phyloP scores from a whole-genome alignment of 1,140 invertebrate genomes.

The Drosophila sulfurigaster region DNA sequence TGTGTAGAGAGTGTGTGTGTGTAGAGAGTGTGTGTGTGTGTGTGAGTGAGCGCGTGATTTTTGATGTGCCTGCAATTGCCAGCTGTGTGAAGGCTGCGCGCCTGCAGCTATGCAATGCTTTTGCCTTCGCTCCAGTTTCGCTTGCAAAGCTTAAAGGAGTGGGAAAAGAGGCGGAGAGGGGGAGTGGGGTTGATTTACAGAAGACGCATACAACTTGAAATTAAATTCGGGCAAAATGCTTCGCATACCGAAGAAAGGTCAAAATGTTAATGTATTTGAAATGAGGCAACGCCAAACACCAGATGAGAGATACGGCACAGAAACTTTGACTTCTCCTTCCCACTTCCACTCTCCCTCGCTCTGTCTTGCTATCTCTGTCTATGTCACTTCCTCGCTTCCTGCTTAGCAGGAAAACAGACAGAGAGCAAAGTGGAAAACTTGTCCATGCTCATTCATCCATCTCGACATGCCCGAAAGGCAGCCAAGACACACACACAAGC shows the following conservation, averaged over 20 bases:
- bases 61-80: conserved; percentile 28
- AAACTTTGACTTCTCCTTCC: conserved; percentile 56
- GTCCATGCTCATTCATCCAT: conserved; percentile 74
- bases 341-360: not conserved
- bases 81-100: conserved; percentile 28
- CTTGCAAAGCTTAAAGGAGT: not conserved
- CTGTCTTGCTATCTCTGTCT: not conserved
- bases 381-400: not conserved
- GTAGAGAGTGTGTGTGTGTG: conserved; percentile 1
- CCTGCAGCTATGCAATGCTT: conserved; percentile 70
- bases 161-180: not conserved
- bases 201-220: conserved; percentile 70
- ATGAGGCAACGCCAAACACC: conserved; percentile 54
- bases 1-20: not conserved
- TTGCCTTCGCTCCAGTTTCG: not conserved
- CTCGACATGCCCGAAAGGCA: conserved; percentile 64
- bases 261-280: conserved; percentile 83
- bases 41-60: conserved; percentile 11
- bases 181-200: conserved; percentile 28
- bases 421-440: conserved; percentile 70
- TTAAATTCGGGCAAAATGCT: conserved; percentile 62
- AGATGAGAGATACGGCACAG: conserved; percentile 66
- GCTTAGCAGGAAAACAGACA: conserved; percentile 18
- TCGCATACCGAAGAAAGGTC: conserved; percentile 69
- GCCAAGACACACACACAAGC: conserved; percentile 17